These are phyloP conservation scores for Mystacides longicornis DNA, from an alignment of 2,888 invertebrate genomes.

Conservation along the genomic window DNA sequence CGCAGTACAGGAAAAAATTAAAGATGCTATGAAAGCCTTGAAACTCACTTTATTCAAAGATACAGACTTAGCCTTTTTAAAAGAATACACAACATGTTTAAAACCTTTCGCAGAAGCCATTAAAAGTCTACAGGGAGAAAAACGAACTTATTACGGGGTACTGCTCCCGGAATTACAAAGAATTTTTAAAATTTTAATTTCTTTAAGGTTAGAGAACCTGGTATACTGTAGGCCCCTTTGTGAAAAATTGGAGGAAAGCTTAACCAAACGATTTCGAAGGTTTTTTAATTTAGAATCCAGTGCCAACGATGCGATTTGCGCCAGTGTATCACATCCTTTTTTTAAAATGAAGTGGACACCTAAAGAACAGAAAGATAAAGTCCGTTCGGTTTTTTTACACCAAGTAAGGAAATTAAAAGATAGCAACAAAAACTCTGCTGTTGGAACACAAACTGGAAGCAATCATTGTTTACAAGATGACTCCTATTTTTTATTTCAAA, in stretches of 20 bases:
- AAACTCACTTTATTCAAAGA: not conserved
- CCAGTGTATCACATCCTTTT: not conserved
- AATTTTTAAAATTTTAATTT: not conserved
- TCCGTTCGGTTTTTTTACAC: constrained; percentile 8
- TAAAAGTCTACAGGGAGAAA: not conserved
- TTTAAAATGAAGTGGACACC: not conserved
- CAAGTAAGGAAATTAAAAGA: constrained; percentile 11
- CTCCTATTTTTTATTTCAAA: not conserved
- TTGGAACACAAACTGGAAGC: constrained; percentile 6
- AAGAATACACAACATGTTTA: not conserved
- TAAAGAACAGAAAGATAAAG: not conserved
- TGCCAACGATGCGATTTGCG: not conserved
- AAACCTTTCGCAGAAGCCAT: not conserved
- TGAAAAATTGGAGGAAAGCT: not conserved
- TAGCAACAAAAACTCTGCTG: constrained; percentile 9
- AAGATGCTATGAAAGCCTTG: not conserved
- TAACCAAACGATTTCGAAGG: not conserved
- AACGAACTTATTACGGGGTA: not conserved
- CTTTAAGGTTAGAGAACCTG: not conserved
- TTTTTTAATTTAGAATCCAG: not conserved
- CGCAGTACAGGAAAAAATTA: not conserved
- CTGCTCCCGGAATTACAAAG: not conserved
- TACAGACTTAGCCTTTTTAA: not conserved
- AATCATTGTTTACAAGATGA: constrained; percentile 3
- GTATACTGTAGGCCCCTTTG: not conserved